phyloP scores from a whole-genome alignment of 2,797 vertebrate genomes.

The Phaenicophaeus curvirostris region DNA sequence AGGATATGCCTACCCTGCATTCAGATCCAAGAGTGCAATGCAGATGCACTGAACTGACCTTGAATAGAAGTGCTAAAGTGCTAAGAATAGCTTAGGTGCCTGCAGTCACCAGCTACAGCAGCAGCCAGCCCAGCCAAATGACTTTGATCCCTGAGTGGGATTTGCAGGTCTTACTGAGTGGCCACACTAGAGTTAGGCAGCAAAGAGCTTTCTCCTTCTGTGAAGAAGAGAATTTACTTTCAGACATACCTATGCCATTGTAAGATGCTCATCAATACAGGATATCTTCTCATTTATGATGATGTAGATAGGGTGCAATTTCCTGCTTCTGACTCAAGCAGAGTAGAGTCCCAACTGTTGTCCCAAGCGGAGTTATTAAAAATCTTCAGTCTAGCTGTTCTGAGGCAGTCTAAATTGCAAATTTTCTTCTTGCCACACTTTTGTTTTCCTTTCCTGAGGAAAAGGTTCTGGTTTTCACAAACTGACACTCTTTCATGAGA shows the following conservation, averaged over 20 bases:
- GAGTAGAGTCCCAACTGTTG: not conserved
- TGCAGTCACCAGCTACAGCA: not conserved
- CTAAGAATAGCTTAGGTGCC: conserved; percentile 15
- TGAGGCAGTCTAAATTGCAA: not conserved
- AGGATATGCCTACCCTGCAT: not conserved
- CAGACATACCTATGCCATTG: not conserved
- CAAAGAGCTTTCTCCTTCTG: not conserved
- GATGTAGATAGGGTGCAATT: not conserved
- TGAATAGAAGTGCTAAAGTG: not conserved
- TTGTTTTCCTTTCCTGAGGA: not conserved
- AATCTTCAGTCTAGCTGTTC: not conserved
- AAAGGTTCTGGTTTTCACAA: not conserved
- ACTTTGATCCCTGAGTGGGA: not conserved
- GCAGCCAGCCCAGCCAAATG: not conserved
- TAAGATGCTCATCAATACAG: not conserved
- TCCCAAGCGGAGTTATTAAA: not conserved
- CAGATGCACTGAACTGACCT: not conserved
- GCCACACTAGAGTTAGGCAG: rapidly evolving
- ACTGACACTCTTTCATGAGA: not conserved
- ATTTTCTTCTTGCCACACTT: not conserved
- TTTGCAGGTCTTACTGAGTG: not conserved
- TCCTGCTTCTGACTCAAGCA: not conserved
- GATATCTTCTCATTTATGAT: not conserved
- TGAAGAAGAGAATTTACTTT: not conserved
- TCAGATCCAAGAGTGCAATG: not conserved